These are phyloP conservation scores for Tenualosa ilisha DNA, from an alignment of 2,797 vertebrate species.

Conservation along the genomic window DNA sequence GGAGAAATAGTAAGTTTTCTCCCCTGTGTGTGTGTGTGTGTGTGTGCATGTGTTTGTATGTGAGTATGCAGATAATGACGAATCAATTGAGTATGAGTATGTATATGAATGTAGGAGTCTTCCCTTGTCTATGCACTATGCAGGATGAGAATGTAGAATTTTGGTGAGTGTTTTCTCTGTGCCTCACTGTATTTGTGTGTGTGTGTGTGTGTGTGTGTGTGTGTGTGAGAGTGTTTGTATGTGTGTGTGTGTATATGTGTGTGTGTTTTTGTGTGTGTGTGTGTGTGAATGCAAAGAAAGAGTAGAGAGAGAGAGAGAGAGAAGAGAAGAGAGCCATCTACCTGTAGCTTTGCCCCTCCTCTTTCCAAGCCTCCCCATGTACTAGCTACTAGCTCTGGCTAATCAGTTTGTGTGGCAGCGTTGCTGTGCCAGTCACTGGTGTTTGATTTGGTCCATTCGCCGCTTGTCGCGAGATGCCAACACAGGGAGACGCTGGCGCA, in stretches of 20 bases:
- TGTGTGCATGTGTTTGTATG: not conserved
- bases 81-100: too few species aligned
- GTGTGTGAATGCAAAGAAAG: not conserved
- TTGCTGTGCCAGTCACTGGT: not conserved
- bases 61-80: not conserved
- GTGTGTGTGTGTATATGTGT: not conserved
- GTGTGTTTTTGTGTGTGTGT: not conserved
- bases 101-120: too few species aligned
- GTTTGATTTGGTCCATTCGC: not conserved
- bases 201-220: not conserved
- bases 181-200: not conserved
- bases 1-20: too few species aligned
- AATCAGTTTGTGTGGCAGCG: not conserved
- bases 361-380: not conserved
- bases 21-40: not conserved
- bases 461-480: not conserved
- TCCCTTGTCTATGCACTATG: too few species aligned
- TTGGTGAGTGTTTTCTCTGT: too few species aligned
- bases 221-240: not conserved
- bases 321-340: not conserved
- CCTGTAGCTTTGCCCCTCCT: not conserved
- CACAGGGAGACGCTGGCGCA: not conserved
- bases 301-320: not conserved
- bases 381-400: not conserved
- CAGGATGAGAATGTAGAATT: too few species aligned